These are phyloP conservation scores for Gyrodactylus salaris DNA, from an alignment of 1,140 invertebrate species.

Conservation along the genomic window DNA sequence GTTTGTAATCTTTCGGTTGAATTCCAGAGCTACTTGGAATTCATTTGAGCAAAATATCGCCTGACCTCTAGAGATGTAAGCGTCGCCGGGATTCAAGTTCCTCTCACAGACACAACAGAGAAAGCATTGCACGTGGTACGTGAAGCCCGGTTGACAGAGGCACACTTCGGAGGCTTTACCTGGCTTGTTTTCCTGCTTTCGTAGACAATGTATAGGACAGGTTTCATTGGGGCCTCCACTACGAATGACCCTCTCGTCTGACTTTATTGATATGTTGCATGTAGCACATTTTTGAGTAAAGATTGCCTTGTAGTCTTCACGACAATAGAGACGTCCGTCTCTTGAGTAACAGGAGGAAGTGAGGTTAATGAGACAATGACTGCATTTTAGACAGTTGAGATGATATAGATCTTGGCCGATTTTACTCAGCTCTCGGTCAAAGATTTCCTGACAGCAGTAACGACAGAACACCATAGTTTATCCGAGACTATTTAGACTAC, in stretches of 20 bases:
- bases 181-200: background rate
- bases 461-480: background rate
- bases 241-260: background rate
- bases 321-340: background rate
- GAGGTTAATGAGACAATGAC: background rate
- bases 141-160: background rate
- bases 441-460: background rate
- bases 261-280: background rate
- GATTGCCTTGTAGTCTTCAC: background rate
- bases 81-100: background rate
- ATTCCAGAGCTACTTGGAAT: background rate
- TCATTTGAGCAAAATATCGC: background rate
- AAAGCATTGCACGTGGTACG: background rate
- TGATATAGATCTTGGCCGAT: background rate
- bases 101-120: background rate
- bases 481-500: too few species aligned
- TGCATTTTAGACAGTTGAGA: background rate
- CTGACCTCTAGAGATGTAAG: background rate
- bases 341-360: background rate
- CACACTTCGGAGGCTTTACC: background rate
- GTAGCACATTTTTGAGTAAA: background rate
- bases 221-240: background rate
- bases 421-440: background rate
- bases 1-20: background rate
- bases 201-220: background rate